Base-by-base conservation (phyloP, 2,888 invertebrate genomes). In the Cephus spinipes region DNA sequence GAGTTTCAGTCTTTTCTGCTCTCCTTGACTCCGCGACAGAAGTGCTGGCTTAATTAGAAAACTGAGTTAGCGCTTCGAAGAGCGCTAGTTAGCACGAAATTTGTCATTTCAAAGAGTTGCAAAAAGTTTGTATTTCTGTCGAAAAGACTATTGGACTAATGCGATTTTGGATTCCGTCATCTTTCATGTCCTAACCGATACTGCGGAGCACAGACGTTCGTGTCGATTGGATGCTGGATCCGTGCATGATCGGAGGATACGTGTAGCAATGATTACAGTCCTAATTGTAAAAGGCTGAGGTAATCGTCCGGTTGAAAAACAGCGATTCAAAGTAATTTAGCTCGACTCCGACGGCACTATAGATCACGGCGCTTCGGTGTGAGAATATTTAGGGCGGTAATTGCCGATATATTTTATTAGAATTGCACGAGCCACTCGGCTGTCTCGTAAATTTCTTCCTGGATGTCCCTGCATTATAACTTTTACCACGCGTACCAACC, bases 321-420 rank as follows among this genome's bases (percentile, higher is more conserved):
- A 86, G 88, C 87, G 87, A 90, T 89, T 87, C 86, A 83, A 89
- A 88, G 90, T 90, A 90, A 90, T 91, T 91, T 89, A 89, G 85
- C 85, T 79, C 73, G 78, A 79, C 77, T 79, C 80, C 76, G 34
- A 81, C 82, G 80, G 83, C 81, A 79, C 88, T 83, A 89, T 91
- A 90, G 87, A 91, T 91, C 91, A 91, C 89, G 83, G 82, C 76
- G 86, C 84, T 87, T 87, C 88, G 86, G 87, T 86, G 88, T 86
- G 89, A 87, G 91, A 91, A 91, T 91, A 91, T 91, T 90, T 89
- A 89, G 90, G 89, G 89, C 85, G 87, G 89, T 91, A 91, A 91
- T 91, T 91, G 90, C 90, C 87, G 87, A 89, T 89, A 83, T 91
- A 91, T 91, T 91, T 91, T 88, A 89, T 89, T 89, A 88, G 87